Conservation (phyloP, 2,113 vertebrate genomes). For the Elachura formosa region DNA sequence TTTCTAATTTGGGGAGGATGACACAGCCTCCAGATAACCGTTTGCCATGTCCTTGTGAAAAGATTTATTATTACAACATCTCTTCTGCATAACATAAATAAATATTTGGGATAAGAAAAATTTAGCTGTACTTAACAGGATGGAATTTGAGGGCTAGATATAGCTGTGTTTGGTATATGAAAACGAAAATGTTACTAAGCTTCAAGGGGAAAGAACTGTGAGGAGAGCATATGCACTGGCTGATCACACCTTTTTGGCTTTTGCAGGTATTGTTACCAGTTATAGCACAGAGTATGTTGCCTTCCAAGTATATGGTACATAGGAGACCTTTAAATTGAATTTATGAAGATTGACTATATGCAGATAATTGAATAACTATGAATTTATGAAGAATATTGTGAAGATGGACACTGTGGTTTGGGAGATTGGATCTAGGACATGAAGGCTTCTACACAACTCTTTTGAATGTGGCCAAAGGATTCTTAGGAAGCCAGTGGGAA, state of each 20-base stretch:
- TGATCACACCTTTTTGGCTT: conserved; percentile 84
- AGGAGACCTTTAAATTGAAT: neutral
- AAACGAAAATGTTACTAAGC: conserved; percentile 80
- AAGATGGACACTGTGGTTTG: neutral
- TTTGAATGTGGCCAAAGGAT: neutral
- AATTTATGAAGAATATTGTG: neutral
- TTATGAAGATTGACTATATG: neutral
- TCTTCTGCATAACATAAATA: neutral
- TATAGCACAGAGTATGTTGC: neutral
- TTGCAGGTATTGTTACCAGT: conserved; percentile 70
- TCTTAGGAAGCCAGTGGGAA: neutral
- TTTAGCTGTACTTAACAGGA: conserved; percentile 56
- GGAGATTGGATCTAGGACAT: neutral
- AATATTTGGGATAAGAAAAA: neutral
- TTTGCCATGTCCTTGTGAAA: neutral
- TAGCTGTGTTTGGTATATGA: conserved; percentile 80
- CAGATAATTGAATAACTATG: neutral
- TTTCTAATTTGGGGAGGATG: neutral
- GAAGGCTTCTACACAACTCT: neutral
- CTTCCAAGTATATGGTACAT: neutral
- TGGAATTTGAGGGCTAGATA: conserved; percentile 83
- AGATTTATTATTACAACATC: neutral
- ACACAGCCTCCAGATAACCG: neutral
- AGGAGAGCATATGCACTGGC: conserved; percentile 81
- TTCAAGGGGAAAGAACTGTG: conserved; percentile 84